phyloP scores from a whole-genome alignment of 2,113 vertebrate genomes.

The Lophochroa leadbeateri region DNA sequence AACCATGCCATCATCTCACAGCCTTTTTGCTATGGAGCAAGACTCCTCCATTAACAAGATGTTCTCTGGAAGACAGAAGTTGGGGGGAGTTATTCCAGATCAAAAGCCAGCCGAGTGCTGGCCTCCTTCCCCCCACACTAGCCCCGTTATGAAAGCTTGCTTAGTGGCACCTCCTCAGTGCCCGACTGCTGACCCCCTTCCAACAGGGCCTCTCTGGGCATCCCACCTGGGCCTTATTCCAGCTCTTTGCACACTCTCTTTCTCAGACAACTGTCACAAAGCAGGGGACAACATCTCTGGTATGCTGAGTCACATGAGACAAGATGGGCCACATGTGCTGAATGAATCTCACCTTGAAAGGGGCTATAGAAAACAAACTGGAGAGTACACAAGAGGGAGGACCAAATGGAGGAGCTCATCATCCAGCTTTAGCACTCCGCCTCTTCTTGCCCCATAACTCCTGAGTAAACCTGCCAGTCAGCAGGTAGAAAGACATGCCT shows the following conservation, averaged over 20 bases:
- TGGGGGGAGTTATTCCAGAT: background rate
- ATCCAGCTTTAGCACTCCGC: background rate
- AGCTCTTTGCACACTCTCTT: background rate
- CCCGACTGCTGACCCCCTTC: background rate
- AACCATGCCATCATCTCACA: background rate
- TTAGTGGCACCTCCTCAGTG: background rate
- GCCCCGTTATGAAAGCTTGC: background rate
- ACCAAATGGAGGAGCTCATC: background rate
- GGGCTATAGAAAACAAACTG: background rate
- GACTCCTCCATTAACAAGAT: background rate
- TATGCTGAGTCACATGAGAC: background rate
- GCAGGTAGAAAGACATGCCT: background rate
- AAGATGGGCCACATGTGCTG: background rate
- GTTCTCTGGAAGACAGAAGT: background rate
- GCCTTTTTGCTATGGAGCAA: background rate
- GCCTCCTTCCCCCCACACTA: accelerated
- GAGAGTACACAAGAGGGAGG: background rate
- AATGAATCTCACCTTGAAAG: background rate
- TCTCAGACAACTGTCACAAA: background rate
- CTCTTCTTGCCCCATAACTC: background rate
- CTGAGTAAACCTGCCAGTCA: background rate
- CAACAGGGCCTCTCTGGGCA: background rate
- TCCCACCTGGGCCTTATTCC: background rate
- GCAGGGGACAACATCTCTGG: background rate
- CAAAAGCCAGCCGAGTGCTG: background rate